These are phyloP conservation scores for Pocillopora meandrina DNA, from an alignment of 92 coral and sea anemone genomes.

Conservation along the genomic window DNA sequence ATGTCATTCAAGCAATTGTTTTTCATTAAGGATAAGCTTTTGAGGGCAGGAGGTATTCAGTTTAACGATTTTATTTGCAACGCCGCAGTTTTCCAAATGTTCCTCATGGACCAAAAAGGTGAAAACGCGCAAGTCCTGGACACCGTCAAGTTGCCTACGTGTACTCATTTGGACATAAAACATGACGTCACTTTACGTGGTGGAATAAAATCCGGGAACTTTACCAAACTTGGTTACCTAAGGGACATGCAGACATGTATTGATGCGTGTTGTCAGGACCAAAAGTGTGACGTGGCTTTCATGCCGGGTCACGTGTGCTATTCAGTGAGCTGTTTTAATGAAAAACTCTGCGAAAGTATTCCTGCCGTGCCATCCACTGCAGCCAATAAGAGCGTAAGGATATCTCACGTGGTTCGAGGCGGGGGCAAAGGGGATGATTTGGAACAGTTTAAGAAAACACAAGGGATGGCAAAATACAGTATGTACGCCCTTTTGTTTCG, in stretches of 20 bases:
- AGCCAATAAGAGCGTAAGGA: constrained; percentile 85
- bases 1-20: no score
- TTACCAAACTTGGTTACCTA: constrained; percentile 90
- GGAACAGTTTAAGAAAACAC: constrained; percentile 90
- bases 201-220: constrained; percentile 95
- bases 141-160: constrained; percentile 96
- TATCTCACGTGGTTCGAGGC: constrained; percentile 97
- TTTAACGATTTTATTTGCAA: no score
- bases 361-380: constrained; percentile 87
- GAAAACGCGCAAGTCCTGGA: constrained; percentile 95
- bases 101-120: constrained; percentile 91
- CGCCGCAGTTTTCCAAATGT: constrained; percentile 87
- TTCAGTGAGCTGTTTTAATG: constrained; percentile 80
- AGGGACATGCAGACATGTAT: constrained; percentile 99
- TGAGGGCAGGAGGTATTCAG: no score
- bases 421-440: constrained; percentile 95
- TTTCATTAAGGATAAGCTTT: no score
- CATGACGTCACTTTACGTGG: constrained; percentile 92
- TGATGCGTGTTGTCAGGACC: constrained; percentile 97
- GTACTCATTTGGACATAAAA: constrained; percentile 92
- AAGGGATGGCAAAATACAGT: constrained; percentile 91
- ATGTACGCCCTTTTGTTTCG: neutral
- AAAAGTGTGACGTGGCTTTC: constrained; percentile 91
- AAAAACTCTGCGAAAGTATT: constrained; percentile 83
- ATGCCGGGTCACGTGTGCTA: constrained; percentile 95